phyloP scores from a whole-genome alignment of 2,888 invertebrate species.

The Trissolcus japonicus region DNA sequence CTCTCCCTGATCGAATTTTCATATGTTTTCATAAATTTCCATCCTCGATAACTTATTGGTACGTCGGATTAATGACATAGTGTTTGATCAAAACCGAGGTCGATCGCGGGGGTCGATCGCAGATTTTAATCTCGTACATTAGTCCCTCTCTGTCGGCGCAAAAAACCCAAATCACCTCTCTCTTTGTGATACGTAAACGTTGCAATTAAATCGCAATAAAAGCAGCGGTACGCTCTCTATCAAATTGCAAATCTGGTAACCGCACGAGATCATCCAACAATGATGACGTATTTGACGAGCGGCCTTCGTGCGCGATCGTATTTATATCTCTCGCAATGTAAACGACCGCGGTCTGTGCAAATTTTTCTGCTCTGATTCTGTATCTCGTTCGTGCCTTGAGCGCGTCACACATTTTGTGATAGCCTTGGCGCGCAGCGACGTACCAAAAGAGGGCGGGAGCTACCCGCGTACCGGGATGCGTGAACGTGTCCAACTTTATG shows the following conservation, averaged over 20 bases:
- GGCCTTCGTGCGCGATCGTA: too few relatives aligned
- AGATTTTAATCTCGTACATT: too few relatives aligned
- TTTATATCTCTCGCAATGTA: too few relatives aligned
- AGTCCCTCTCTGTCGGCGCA: too few relatives aligned
- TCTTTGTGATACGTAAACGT: neutral
- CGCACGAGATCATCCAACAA: slow-evolving; percentile 14
- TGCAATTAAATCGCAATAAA: slow-evolving; percentile 19
- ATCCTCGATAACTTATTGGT: too few relatives aligned
- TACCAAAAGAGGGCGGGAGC: slow-evolving; percentile 53
- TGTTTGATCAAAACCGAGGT: too few relatives aligned
- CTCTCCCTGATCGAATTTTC: too few relatives aligned
- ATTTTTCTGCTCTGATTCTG: slow-evolving; percentile 48
- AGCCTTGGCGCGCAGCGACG: slow-evolving; percentile 38
- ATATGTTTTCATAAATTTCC: too few relatives aligned
- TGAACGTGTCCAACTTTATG: slow-evolving; percentile 56
- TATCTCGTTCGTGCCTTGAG: slow-evolving; percentile 39
- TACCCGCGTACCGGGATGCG: slow-evolving; percentile 55
- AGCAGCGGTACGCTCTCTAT: neutral
- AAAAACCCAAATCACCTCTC: too few relatives aligned
- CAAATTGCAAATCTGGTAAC: neutral
- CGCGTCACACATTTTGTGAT: slow-evolving; percentile 54
- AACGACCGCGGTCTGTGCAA: slow-evolving; percentile 15
- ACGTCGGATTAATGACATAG: too few relatives aligned
- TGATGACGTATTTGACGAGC: slow-evolving; percentile 5
- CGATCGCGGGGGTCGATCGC: too few relatives aligned